Conservation (phyloP, 2,797 vertebrate genomes). For the Falco concolor region DNA sequence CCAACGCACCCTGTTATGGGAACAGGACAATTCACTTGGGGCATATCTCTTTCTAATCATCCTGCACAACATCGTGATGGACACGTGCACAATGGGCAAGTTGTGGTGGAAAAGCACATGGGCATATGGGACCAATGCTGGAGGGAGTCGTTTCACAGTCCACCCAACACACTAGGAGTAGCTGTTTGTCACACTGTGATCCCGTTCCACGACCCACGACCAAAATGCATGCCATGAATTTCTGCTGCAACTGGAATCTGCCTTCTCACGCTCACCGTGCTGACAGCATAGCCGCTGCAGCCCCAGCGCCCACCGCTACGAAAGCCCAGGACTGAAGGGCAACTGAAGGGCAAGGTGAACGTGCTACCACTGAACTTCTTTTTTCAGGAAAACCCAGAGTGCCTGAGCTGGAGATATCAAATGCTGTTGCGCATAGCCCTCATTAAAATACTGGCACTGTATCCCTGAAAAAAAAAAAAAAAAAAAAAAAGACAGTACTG, state of each 20-base stretch:
- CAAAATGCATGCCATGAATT: accelerated
- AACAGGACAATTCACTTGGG: background rate
- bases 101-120: background rate
- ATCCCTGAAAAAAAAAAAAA: background rate
- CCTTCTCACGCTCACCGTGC: background rate
- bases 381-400: background rate
- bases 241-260: background rate
- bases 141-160: background rate
- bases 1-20: background rate
- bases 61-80: accelerated
- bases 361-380: background rate
- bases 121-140: accelerated
- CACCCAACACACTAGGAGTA: accelerated
- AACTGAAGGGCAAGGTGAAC: background rate
- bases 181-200: background rate
- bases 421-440: accelerated
- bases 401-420: background rate
- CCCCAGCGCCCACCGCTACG: background rate
- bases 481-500: too few relatives aligned
- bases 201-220: background rate
- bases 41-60: background rate
- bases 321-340: background rate
- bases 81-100: accelerated
- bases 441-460: background rate
- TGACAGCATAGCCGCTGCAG: background rate